phyloP scores from a whole-genome alignment of 2,888 invertebrate species.

The Crematogaster levior region DNA sequence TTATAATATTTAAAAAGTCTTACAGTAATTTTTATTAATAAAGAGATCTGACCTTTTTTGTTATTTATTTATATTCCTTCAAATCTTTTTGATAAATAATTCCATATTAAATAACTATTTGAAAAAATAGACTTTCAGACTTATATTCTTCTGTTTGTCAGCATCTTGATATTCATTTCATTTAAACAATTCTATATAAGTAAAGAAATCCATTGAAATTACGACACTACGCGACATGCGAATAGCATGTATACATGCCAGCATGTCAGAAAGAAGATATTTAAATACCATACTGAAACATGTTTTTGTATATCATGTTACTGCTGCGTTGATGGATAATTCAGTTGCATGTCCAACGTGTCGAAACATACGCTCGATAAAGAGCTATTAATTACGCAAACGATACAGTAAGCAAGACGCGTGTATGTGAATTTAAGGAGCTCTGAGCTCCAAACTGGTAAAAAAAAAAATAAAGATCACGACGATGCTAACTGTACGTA shows the following conservation, averaged over 20 bases:
- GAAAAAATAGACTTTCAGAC: background rate
- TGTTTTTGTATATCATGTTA: constrained; percentile 66
- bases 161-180: background rate
- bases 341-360: constrained; percentile 65
- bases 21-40: background rate
- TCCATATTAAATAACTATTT: background rate
- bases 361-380: constrained; percentile 71
- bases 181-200: background rate
- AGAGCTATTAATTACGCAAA: constrained; percentile 67
- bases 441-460: constrained; percentile 32
- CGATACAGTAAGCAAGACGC: constrained; percentile 21
- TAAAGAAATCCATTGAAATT: constrained; percentile 26
- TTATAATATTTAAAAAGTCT: background rate
- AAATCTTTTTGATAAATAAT: background rate
- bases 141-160: background rate
- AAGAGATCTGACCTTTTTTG: background rate
- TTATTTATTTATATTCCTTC: background rate
- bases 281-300: constrained; percentile 51
- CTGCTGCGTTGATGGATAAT: constrained; percentile 69
- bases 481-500: constrained; percentile 27
- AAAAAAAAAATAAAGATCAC: constrained; percentile 43
- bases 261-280: constrained; percentile 65
- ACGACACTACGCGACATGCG: constrained; percentile 27
- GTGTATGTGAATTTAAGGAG: constrained; percentile 51
- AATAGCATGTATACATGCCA: background rate